Conservation (phyloP, 2,888 invertebrate species). For the Cryptosula pallasiana region DNA sequence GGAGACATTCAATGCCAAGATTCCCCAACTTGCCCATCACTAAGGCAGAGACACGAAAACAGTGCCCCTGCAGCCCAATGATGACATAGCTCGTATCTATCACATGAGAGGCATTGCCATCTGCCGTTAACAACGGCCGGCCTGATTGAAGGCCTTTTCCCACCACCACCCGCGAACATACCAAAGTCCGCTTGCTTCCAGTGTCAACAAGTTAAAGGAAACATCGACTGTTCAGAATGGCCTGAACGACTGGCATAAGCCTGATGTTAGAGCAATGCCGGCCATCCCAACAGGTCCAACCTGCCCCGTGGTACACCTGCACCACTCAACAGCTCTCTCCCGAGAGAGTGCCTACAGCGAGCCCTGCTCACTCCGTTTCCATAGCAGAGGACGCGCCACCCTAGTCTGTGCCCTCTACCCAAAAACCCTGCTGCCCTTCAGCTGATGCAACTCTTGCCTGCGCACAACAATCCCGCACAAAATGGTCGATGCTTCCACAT, state of each 20-base stretch:
- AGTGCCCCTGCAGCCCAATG: neutral
- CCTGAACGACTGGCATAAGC: neutral
- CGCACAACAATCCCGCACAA: neutral
- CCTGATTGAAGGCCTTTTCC: neutral
- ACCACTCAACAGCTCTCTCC: neutral
- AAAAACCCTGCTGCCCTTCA: neutral
- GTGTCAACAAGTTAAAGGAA: neutral
- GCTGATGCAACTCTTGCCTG: neutral
- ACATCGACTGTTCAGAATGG: neutral
- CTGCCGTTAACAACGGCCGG: neutral
- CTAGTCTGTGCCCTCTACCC: neutral
- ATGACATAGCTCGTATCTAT: neutral
- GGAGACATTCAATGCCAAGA: neutral
- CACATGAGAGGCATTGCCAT: neutral
- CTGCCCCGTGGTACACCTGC: neutral
- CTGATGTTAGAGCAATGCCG: neutral
- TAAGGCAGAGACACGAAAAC: neutral
- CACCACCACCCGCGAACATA: neutral
- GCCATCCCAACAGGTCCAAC: neutral
- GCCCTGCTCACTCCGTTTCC: neutral
- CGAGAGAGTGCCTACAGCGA: neutral
- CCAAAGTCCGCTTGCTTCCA: neutral
- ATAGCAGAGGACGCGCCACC: neutral
- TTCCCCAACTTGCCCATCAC: neutral
- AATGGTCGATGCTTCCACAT: neutral